A percentile compares a stretch with the other conserved stretches of the same genome.
Conservation (phyloP, 2,888 invertebrate species). For the Troides oblongomaculatus region DNA sequence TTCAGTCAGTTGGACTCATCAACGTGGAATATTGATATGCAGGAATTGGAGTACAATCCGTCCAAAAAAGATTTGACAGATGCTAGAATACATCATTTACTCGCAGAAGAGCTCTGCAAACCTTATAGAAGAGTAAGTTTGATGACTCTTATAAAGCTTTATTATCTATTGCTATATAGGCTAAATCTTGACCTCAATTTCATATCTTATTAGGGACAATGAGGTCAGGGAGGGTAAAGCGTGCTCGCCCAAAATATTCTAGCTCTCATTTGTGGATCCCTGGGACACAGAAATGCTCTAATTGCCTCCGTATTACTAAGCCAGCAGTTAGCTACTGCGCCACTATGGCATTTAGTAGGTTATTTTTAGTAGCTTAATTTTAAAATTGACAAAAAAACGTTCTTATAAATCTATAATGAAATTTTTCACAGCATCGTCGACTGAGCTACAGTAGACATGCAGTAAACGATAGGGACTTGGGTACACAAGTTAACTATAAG, state of each 20-base stretch:
- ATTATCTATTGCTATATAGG: too few species aligned
- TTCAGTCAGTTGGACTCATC: slow-evolving; percentile 91
- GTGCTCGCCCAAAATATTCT: too few species aligned
- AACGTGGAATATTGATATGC: slow-evolving; percentile 95
- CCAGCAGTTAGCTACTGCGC: too few species aligned
- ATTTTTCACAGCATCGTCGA: slow-evolving; percentile 85
- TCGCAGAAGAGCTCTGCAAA: slow-evolving; percentile 93
- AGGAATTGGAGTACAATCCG: slow-evolving; percentile 95
- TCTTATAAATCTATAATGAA: neutral
- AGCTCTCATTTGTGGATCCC: too few species aligned
- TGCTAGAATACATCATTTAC: slow-evolving; percentile 94
- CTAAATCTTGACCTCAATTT: too few species aligned
- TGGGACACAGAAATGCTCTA: too few species aligned
- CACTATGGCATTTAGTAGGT: too few species aligned
- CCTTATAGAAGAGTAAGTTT: slow-evolving; percentile 89
- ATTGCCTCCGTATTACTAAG: too few species aligned
- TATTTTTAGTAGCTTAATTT: neutral
- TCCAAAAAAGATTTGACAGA: slow-evolving; percentile 95
- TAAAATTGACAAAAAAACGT: neutral
- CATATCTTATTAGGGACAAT: too few species aligned
- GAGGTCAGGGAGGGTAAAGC: too few species aligned
- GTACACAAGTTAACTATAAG: slow-evolving; percentile 92
- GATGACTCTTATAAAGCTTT: neutral
- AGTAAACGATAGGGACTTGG: slow-evolving; percentile 92
- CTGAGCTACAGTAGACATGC: slow-evolving; percentile 95